Base-by-base conservation (phyloP, 2,888 invertebrate species). In the Dicyrtoma fusca region DNA sequence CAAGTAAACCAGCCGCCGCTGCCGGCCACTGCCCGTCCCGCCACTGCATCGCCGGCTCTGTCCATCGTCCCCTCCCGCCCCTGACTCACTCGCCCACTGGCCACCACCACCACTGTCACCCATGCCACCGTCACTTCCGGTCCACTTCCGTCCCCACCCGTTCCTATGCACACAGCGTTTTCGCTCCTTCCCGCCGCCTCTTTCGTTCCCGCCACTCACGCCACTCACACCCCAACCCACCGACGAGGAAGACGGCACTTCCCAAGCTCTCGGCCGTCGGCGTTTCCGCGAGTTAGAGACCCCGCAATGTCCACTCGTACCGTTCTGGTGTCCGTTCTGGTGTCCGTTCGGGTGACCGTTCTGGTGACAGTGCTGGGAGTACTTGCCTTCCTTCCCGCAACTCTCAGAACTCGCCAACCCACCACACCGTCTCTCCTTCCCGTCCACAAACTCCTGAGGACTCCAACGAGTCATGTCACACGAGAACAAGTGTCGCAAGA, bases 1-100 rank as follows among this genome's bases (percentile, higher is more conserved):
- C 21, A 86, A 84, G 82, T 90, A 90, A 59, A 81, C 73, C 64
- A 74, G 64, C 85, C 84, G 17, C n/a, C n/a, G 62, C 10, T 34
- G n/a, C 8, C 34, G 14, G n/a, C n/a, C 13, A 25, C 62, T 34
- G 62, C 62, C 62, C 23, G 10, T 10, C 62, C 62, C 62, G 62
- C 62, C 62, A 61, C 25, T 10, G 5, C 14, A 19, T 17, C 19
- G 19, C 19, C 23, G 5, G 51, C 17, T 51, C 17, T 34, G 34
- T 34, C 51, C 19, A 26, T 17, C 26, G 3, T 53, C 53, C n/a
- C 25, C 49, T 17, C 64, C 14, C 25, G 23, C 19, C 59, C 19
- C 69, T 21, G 17, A 49, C 21, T 59, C 69, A 11, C 23, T 26
- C 23, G 21, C 53, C 23, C 49, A 64, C 26, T 47, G 51, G 26